These are phyloP conservation scores for Drosophila birchii DNA, from an alignment of 2,888 invertebrate genomes.

Conservation along the genomic window DNA sequence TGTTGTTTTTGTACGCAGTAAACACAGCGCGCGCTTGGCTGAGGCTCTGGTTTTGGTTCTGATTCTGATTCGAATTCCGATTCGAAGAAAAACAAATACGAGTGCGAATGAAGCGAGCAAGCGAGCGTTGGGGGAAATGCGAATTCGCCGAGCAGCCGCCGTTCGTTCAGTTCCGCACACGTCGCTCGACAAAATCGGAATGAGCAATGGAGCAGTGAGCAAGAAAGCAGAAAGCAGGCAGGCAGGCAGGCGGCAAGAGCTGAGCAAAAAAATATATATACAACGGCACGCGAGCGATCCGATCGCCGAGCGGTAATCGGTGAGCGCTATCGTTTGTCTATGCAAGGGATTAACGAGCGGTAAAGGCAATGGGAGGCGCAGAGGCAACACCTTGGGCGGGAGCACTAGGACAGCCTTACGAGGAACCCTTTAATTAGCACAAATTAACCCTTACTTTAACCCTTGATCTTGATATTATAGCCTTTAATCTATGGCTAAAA, in stretches of 20 bases:
- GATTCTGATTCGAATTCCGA: constrained; percentile 10
- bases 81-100: constrained; percentile 13
- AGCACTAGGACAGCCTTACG: not conserved
- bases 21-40: constrained; percentile 6
- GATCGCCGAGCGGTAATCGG: constrained; percentile 23
- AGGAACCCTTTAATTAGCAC: not conserved
- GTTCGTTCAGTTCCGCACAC: constrained; percentile 51
- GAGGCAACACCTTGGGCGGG: constrained; percentile 1
- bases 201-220: constrained; percentile 76
- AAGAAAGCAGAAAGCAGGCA: constrained; percentile 43
- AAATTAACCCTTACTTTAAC: not conserved
- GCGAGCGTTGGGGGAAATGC: constrained; percentile 10
- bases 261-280: constrained; percentile 24
- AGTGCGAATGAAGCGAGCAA: constrained; percentile 6
- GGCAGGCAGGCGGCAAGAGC: constrained; percentile 1
- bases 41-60: constrained; percentile 2
- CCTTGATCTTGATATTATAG: not conserved
- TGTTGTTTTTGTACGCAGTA: constrained; percentile 22
- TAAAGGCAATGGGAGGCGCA: not conserved
- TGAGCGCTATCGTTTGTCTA: constrained; percentile 11
- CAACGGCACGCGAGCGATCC: constrained; percentile 54
- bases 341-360: constrained; percentile 8
- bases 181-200: constrained; percentile 74
- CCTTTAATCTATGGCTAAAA: no score
- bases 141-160: constrained; percentile 38